Conservation (phyloP, 2,888 invertebrate genomes). For the Drosophila mayaguana region DNA sequence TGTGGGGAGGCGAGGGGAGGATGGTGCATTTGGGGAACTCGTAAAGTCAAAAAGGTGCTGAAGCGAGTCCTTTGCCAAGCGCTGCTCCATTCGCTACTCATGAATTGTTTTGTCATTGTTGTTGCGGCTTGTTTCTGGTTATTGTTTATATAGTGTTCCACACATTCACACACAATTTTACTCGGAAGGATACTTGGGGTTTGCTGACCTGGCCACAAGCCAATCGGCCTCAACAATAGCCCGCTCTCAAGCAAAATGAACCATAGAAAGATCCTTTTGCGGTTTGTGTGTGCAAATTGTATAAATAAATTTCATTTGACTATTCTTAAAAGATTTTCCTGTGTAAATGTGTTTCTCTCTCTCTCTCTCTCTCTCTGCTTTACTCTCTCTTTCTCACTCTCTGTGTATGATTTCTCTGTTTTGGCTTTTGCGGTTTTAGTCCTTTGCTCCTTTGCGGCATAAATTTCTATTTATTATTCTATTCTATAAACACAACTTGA, state of each 20-base stretch:
- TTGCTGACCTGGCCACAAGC: constrained; percentile 36
- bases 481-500: constrained; percentile 24
- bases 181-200: constrained; percentile 5
- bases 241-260: constrained; percentile 34
- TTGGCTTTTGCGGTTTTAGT: constrained; percentile 33
- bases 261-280: constrained; percentile 39
- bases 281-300: constrained; percentile 47
- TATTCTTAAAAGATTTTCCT: constrained; percentile 35
- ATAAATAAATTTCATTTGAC: constrained; percentile 62
- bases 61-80: constrained; percentile 22
- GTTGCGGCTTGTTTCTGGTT: constrained; percentile 37
- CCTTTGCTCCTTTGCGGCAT: constrained; percentile 45
- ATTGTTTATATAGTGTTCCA: constrained; percentile 31
- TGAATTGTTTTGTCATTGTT: constrained; percentile 61
- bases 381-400: neutral
- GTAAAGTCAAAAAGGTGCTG: constrained; percentile 74
- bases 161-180: constrained; percentile 2
- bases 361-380: neutral
- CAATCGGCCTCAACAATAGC: constrained; percentile 53
- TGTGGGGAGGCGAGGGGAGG: too few species aligned
- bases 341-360: constrained; percentile 4
- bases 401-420: constrained; percentile 18
- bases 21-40: constrained; percentile 30
- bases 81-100: constrained; percentile 47
- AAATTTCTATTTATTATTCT: constrained; percentile 73